Evolutionary conservation across 2,113 vertebrate genomes (phyloP).

Genomic region (Tragelaphus strepsiceros): DNA sequence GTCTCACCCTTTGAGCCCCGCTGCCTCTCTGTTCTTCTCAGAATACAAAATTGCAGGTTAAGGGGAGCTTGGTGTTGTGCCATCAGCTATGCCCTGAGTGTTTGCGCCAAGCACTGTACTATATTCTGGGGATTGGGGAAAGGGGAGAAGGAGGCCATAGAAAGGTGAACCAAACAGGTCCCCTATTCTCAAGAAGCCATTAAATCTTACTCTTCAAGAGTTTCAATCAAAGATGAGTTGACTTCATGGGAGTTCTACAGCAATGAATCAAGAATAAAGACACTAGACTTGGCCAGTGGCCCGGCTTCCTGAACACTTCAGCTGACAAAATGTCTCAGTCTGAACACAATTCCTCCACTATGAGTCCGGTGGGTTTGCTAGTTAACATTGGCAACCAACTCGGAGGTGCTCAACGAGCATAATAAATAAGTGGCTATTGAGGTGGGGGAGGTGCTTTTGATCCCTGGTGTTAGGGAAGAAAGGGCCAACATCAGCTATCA

Average conservation of each 20-base stretch:
- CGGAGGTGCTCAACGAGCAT: slow-evolving; percentile 40
- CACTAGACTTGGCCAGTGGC: slow-evolving; percentile 58
- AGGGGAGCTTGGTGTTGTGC: neutral
- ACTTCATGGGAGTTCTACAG: slow-evolving; percentile 60
- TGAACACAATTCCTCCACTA: slow-evolving; percentile 68
- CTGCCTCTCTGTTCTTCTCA: neutral
- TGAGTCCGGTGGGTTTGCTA: slow-evolving; percentile 49
- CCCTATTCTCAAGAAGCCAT: neutral
- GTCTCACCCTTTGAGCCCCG: neutral
- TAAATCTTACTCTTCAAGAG: slow-evolving; percentile 20
- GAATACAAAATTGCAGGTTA: slow-evolving; percentile 32
- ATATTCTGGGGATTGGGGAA: neutral
- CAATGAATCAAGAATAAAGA: slow-evolving; percentile 63
- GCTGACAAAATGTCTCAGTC: slow-evolving; percentile 66
- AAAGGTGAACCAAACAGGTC: neutral
- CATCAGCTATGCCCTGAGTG: neutral
- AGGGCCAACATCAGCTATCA: neutral
- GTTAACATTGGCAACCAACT: slow-evolving; percentile 50
- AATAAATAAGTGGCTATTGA: slow-evolving; percentile 53
- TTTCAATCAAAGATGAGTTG: slow-evolving; percentile 47
- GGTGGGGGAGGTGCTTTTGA: slow-evolving; percentile 23
- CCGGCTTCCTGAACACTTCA: slow-evolving; percentile 64
- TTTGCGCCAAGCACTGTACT: slow-evolving; percentile 20
- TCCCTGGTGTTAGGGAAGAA: slow-evolving; percentile 13
- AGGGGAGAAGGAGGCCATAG: neutral